Evolutionary conservation across 1,140 invertebrate genomes (phyloP).

Genomic region (Calephelis virginiensis): DNA sequence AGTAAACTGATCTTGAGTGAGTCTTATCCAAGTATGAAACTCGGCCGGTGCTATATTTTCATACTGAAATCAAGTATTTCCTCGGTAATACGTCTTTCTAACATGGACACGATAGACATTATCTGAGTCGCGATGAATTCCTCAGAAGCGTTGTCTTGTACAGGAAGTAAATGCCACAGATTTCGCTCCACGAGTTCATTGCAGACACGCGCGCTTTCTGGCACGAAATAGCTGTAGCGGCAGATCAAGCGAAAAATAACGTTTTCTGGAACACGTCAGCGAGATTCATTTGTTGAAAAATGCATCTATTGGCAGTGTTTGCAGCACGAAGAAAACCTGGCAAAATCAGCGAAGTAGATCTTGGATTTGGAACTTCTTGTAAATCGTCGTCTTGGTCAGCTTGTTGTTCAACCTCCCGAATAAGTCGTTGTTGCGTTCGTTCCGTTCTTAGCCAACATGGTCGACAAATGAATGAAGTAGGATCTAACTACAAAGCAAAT

Average conservation of each 20-base stretch:
- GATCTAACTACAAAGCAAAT: too few relatives aligned
- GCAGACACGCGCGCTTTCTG: conserved; percentile 17
- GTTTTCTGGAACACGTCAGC: conserved; percentile 17
- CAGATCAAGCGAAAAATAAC: conserved; percentile 11
- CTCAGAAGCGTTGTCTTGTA: conserved; percentile 17
- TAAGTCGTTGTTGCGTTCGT: conserved; percentile 18
- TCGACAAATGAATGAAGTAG: conserved; percentile 20
- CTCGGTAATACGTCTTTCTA: conserved; percentile 17
- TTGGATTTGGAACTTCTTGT: conserved; percentile 17
- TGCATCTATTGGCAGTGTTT: conserved; percentile 17
- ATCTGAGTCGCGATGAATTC: conserved; percentile 15
- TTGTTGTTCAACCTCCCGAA: conserved; percentile 19
- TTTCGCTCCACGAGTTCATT: conserved; percentile 15
- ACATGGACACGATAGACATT: conserved; percentile 11
- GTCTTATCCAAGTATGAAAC: conserved; percentile 17
- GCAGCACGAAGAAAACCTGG: conserved; percentile 16
- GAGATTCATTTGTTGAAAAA: conserved; percentile 20
- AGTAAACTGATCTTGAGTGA: conserved; percentile 19
- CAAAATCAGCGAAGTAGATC: conserved; percentile 13
- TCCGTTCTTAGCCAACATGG: conserved; percentile 20
- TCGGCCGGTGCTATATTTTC: conserved; percentile 20
- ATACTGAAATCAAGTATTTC: conserved; percentile 18
- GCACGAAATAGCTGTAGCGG: conserved; percentile 19
- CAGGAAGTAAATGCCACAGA: conserved; percentile 18
- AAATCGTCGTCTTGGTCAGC: conserved; percentile 12